These are phyloP conservation scores for Sinocyclocheilus anophthalmus DNA, from an alignment of 2,113 vertebrate species.

Conservation along the genomic window DNA sequence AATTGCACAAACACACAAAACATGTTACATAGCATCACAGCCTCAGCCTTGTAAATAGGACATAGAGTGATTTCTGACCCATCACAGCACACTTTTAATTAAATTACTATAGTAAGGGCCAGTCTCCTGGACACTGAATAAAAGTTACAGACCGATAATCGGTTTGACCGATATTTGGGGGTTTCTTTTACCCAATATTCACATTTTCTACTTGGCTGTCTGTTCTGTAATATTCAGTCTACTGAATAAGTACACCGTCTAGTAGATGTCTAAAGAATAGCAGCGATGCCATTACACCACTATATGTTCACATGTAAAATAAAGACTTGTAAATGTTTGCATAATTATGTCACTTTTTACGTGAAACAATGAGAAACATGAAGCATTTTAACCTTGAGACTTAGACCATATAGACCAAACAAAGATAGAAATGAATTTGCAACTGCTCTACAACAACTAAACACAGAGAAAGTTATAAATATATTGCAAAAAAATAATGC, in stretches of 20 bases:
- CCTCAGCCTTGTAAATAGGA: conserved; percentile 6
- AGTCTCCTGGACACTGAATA: conserved; percentile 2
- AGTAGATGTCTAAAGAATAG: not conserved
- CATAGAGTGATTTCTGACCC: conserved; percentile 24
- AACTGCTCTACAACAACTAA: not conserved
- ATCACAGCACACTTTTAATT: conserved; percentile 26
- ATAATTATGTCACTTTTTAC: not conserved
- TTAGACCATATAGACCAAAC: not conserved
- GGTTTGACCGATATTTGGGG: not conserved
- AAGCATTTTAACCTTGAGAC: not conserved
- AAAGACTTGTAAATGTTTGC: not conserved
- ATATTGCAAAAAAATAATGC: not conserved
- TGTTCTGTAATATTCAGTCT: not conserved
- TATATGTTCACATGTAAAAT: not conserved
- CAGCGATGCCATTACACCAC: not conserved
- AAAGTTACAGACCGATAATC: not conserved
- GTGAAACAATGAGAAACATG: not conserved
- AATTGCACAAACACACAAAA: conserved; percentile 15
- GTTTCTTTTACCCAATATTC: not conserved
- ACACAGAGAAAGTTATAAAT: not conserved
- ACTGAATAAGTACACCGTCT: not conserved
- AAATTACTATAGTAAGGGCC: not conserved
- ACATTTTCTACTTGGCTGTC: not conserved
- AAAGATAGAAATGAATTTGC: not conserved
- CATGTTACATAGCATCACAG: conserved; percentile 14